phyloP scores from a whole-genome alignment of 2,888 invertebrate genomes.

The Plagodis pulveraria region DNA sequence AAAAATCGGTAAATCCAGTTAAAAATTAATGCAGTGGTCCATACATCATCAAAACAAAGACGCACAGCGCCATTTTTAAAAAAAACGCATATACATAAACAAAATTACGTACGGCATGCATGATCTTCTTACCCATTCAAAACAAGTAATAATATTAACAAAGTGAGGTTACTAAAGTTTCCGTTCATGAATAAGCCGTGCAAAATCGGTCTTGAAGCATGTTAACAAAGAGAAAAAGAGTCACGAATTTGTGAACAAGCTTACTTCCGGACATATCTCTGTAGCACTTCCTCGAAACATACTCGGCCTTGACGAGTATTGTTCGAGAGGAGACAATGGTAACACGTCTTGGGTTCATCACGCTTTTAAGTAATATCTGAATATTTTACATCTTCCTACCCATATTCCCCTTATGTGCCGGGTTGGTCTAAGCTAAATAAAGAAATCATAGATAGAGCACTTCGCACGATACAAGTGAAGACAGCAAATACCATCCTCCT shows the following conservation, averaged over 20 bases:
- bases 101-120: too few relatives aligned
- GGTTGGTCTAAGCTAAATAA: too few relatives aligned
- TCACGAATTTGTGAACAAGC: not conserved
- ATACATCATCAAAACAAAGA: too few relatives aligned
- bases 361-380: constrained; percentile 9
- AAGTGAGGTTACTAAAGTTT: not conserved
- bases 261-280: constrained; percentile 4
- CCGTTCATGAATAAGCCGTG: not conserved
- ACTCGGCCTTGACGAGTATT: constrained; percentile 13
- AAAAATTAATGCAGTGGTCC: too few relatives aligned
- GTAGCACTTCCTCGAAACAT: not conserved
- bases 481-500: too few relatives aligned
- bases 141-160: not conserved
- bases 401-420: not conserved
- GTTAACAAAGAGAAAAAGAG: not conserved
- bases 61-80: too few relatives aligned
- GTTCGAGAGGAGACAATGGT: constrained; percentile 24
- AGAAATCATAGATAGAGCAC: too few relatives aligned
- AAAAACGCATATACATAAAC: too few relatives aligned
- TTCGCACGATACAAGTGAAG: too few relatives aligned
- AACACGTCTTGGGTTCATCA: constrained; percentile 22
- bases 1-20: too few relatives aligned
- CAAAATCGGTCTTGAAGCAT: not conserved
- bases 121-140: not conserved
- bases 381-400: not conserved